A percentile compares a stretch with the other conserved stretches of the same genome.
Conservation (phyloP, 2,113 vertebrate species). For the Indri indri region DNA sequence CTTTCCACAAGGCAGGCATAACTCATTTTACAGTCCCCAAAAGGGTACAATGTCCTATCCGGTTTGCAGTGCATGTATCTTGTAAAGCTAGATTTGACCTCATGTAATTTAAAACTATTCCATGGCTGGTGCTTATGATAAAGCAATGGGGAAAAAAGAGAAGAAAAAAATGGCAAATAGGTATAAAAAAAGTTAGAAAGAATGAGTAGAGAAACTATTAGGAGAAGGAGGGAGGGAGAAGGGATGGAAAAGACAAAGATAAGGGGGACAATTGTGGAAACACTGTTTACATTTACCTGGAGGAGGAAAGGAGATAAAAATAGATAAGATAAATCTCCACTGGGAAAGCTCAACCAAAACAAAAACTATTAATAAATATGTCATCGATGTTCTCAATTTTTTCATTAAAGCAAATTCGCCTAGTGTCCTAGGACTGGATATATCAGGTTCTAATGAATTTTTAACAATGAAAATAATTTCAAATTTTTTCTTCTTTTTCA, state of each 20-base stretch:
- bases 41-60: neutral
- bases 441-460: neutral
- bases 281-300: neutral
- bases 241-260: neutral
- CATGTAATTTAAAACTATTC: neutral
- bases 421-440: neutral
- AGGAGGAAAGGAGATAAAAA: neutral
- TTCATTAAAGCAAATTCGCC: neutral
- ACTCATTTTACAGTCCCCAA: neutral
- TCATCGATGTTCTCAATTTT: neutral
- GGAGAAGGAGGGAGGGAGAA: neutral
- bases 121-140: neutral
- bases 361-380: neutral
- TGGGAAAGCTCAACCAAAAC: neutral
- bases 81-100: neutral
- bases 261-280: neutral
- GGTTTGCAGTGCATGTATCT: neutral
- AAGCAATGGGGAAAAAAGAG: accelerated
- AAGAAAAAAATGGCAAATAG: neutral
- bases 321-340: neutral
- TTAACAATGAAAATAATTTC: neutral
- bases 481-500: neutral
- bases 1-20: neutral
- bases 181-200: neutral
- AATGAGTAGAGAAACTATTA: neutral